phyloP scores from a whole-genome alignment of 2,888 invertebrate genomes.

The Stenchaetothrips biformis region DNA sequence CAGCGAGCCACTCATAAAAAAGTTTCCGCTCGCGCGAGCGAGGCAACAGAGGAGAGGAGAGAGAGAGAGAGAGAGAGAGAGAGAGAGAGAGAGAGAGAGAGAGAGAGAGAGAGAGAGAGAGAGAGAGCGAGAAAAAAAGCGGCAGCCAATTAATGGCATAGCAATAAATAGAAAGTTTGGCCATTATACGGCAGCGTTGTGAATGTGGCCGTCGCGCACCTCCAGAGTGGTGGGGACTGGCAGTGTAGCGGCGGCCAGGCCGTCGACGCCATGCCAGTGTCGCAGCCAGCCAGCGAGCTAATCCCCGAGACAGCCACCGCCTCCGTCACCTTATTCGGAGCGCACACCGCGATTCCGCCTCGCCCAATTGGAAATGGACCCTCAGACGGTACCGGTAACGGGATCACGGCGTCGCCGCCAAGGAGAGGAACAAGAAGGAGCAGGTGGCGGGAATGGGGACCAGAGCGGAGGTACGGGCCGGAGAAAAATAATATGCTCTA shows the following conservation, averaged over 20 bases:
- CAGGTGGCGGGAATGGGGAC: too few relatives aligned
- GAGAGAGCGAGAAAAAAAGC: not conserved
- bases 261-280: not conserved
- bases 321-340: not conserved
- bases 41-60: not conserved
- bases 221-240: too few relatives aligned
- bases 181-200: constrained; percentile 14
- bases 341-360: not conserved
- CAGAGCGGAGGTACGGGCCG: too few relatives aligned
- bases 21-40: not conserved
- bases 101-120: not conserved
- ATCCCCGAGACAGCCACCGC: not conserved
- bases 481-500: too few relatives aligned
- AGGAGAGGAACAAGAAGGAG: too few relatives aligned
- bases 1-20: constrained; percentile 1
- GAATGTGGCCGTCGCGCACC: not conserved
- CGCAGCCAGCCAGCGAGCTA: not conserved
- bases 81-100: constrained; percentile 1
- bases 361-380: not conserved
- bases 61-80: not conserved
- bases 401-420: too few relatives aligned
- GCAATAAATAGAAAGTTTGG: constrained; percentile 23
- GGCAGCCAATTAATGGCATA: constrained; percentile 15
- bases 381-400: too few relatives aligned
- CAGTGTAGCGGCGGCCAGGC: too few relatives aligned